phyloP scores from a whole-genome alignment of 2,888 invertebrate genomes.

The Nomada ferruginata region DNA sequence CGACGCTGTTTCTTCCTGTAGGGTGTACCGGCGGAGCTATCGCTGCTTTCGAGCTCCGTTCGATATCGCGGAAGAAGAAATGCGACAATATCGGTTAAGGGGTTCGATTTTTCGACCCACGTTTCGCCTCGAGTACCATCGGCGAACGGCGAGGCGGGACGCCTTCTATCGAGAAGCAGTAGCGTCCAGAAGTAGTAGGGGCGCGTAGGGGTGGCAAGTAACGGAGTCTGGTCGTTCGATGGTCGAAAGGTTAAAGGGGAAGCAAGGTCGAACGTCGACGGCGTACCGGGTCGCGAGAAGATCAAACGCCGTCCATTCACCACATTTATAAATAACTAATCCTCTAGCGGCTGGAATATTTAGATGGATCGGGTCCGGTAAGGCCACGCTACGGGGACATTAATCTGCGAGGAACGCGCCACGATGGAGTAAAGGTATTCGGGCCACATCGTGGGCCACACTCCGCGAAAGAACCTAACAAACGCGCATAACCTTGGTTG shows the following conservation, averaged over 20 bases:
- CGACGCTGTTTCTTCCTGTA: too few relatives aligned
- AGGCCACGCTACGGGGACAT: slow-evolving; percentile 34
- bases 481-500: background rate
- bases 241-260: slow-evolving; percentile 56
- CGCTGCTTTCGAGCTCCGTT: too few relatives aligned
- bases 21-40: too few relatives aligned
- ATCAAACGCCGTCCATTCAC: slow-evolving; percentile 30
- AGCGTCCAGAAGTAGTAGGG: slow-evolving; percentile 4
- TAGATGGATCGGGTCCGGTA: background rate
- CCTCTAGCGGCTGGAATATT: background rate
- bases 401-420: slow-evolving; percentile 34
- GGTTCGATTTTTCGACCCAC: too few relatives aligned
- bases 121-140: background rate
- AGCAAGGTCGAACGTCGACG: slow-evolving; percentile 53
- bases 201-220: slow-evolving; percentile 33
- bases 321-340: slow-evolving; percentile 31
- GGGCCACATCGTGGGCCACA: slow-evolving; percentile 48
- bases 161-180: slow-evolving; percentile 2
- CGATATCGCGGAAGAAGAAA: too few relatives aligned
- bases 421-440: slow-evolving; percentile 25
- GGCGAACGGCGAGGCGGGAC: slow-evolving; percentile 8
- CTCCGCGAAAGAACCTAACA: slow-evolving; percentile 34
- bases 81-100: too few relatives aligned
- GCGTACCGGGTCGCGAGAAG: slow-evolving; percentile 11
- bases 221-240: slow-evolving; percentile 35